A percentile compares a stretch with the other conserved stretches of the same genome.
Evolutionary conservation across 2,797 vertebrate genomes (phyloP).

Genomic region (Sebastiscus albofasciatus): DNA sequence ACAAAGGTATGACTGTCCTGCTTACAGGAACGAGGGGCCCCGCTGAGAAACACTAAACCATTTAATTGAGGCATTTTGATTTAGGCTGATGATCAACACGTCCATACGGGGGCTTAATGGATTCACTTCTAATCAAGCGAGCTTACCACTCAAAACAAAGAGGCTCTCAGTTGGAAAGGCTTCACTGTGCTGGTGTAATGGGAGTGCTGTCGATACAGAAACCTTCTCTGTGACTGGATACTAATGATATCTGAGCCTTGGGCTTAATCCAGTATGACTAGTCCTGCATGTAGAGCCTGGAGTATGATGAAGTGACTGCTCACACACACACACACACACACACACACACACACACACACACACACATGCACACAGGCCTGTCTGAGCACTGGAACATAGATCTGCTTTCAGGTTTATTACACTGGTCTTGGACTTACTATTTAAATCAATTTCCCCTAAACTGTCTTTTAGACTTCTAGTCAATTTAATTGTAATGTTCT

Average conservation of each 20-base stretch:
- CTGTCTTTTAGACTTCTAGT: neutral
- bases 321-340: neutral
- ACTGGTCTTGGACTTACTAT: neutral
- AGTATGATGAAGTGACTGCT: slow-evolving; percentile 31
- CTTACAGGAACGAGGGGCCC: slow-evolving; percentile 21
- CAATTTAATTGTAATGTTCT: neutral
- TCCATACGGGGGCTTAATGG: slow-evolving; percentile 57
- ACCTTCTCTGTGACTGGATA: slow-evolving; percentile 41
- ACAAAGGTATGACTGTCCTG: slow-evolving; percentile 37
- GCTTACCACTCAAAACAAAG: slow-evolving; percentile 54
- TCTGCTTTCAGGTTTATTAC: neutral
- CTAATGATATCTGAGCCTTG: slow-evolving; percentile 57
- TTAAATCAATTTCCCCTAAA: neutral
- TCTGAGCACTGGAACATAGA: neutral
- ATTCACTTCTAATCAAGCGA: slow-evolving; percentile 56
- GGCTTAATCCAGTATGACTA: slow-evolving; percentile 48
- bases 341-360: neutral
- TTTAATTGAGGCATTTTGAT: slow-evolving; percentile 57
- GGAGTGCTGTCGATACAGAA: slow-evolving; percentile 55
- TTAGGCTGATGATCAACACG: slow-evolving; percentile 49
- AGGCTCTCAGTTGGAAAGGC: slow-evolving; percentile 54
- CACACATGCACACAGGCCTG: neutral
- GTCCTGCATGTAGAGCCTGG: slow-evolving; percentile 40
- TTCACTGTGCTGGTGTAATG: slow-evolving; percentile 54
- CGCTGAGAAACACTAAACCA: slow-evolving; percentile 39